phyloP scores from a whole-genome alignment of 2,888 invertebrate genomes.

The Standfussiana lucernea region DNA sequence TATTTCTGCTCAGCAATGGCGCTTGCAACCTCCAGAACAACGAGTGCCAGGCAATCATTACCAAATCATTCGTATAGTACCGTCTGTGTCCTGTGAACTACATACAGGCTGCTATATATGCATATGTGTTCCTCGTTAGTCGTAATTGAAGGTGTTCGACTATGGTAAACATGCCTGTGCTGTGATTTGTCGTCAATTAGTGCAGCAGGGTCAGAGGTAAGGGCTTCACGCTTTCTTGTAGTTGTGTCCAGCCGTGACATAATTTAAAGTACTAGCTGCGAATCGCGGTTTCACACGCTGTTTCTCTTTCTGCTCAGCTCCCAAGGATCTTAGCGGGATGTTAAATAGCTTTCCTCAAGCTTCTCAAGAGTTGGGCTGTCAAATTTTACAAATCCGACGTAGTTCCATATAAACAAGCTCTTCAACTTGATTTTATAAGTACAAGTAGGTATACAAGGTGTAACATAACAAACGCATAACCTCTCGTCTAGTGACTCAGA shows the following conservation, averaged over 20 bases:
- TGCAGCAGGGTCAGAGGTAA: not conserved
- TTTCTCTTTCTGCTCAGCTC: not conserved
- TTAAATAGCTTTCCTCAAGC: too few species aligned
- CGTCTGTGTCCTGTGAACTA: not conserved
- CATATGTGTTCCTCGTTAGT: not conserved
- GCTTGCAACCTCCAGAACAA: not conserved
- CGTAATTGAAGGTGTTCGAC: not conserved
- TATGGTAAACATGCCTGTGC: slow-evolving; percentile 5
- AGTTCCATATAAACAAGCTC: too few species aligned
- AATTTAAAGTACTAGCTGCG: not conserved
- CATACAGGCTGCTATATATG: not conserved
- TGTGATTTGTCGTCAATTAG: slow-evolving; percentile 7
- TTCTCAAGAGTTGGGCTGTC: too few species aligned
- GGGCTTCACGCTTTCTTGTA: not conserved
- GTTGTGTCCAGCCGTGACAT: not conserved
- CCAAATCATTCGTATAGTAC: not conserved
- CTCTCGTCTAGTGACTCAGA: too few species aligned
- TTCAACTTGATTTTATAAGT: too few species aligned
- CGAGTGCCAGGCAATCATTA: not conserved
- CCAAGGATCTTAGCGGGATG: too few species aligned
- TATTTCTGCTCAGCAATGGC: too few species aligned
- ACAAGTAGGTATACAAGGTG: too few species aligned
- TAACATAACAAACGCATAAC: too few species aligned
- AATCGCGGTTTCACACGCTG: not conserved
- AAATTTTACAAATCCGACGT: too few species aligned